phyloP scores from a whole-genome alignment of 2,113 vertebrate species.

The Cairina moschata region DNA sequence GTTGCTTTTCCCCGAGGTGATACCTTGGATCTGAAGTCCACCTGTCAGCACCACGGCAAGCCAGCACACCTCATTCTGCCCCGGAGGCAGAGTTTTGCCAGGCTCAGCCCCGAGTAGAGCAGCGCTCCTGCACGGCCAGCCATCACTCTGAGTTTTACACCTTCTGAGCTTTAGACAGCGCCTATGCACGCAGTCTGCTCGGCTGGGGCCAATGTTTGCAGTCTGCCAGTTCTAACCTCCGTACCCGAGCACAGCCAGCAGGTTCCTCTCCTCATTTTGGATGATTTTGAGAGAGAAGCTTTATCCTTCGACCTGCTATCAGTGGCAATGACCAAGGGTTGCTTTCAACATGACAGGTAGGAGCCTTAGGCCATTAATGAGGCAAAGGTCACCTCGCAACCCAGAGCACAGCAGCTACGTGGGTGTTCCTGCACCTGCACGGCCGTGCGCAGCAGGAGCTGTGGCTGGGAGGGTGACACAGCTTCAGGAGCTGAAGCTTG shows the following conservation, averaged over 20 bases:
- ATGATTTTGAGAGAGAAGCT: not conserved
- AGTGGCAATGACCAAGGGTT: slow-evolving; percentile 28
- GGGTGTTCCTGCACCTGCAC: not conserved
- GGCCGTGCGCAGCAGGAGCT: accelerated
- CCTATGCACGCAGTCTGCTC: accelerated
- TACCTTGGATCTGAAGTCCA: not conserved
- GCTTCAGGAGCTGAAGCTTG: not conserved
- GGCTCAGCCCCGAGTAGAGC: not conserved
- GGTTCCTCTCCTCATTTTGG: not conserved
- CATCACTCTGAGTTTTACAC: not conserved
- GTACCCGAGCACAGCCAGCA: not conserved
- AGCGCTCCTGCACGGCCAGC: not conserved
- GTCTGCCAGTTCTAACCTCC: not conserved
- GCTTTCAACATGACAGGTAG: not conserved
- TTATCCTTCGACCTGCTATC: not conserved
- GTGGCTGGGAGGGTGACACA: not conserved
- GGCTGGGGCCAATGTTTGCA: accelerated
- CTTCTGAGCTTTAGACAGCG: not conserved
- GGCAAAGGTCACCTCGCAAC: slow-evolving; percentile 47
- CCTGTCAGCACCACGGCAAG: not conserved
- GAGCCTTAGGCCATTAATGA: not conserved
- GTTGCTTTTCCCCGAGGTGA: not conserved
- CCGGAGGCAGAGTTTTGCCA: not conserved
- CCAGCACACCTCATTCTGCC: not conserved
- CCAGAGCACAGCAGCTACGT: not conserved